Evolutionary conservation across 2,888 invertebrate genomes (phyloP).

Genomic region (Koerneria pararmatus): DNA sequence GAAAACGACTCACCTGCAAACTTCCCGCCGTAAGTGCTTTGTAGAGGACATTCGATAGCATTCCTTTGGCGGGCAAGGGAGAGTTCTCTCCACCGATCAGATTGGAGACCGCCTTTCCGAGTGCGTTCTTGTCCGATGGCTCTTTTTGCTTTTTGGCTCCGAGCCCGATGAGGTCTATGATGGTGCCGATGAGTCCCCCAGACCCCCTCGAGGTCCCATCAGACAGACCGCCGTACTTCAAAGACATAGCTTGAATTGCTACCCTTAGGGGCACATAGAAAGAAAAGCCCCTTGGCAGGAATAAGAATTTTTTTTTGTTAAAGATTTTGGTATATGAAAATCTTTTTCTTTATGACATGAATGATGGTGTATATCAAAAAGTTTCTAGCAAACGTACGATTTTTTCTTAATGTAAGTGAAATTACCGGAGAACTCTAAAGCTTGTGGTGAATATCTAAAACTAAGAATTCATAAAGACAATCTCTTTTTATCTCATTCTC

Average conservation of each 20-base stretch:
- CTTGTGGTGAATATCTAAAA: too few species aligned
- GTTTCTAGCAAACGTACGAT: too few species aligned
- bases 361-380: too few species aligned
- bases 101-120: conserved; percentile 49
- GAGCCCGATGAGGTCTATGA: conserved; percentile 53
- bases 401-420: too few species aligned
- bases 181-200: conserved; percentile 55
- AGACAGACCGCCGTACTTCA: conserved; percentile 52
- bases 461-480: not conserved
- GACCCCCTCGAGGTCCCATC: conserved; percentile 48
- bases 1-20: conserved; percentile 35
- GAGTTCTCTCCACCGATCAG: conserved; percentile 53
- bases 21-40: conserved; percentile 56
- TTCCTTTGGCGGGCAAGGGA: conserved; percentile 52
- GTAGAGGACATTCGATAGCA: conserved; percentile 59
- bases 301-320: too few species aligned
- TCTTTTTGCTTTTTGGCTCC: conserved; percentile 41
- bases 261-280: too few species aligned
- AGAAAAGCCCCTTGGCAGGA: too few species aligned
- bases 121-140: conserved; percentile 39
- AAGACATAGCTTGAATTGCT: conserved; percentile 7
- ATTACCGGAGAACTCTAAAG: too few species aligned
- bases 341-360: too few species aligned
- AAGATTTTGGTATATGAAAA: too few species aligned
- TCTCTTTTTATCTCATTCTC: not conserved